Evolutionary conservation across 2,888 invertebrate species (phyloP).

Genomic region (Chrysolina haemoptera): DNA sequence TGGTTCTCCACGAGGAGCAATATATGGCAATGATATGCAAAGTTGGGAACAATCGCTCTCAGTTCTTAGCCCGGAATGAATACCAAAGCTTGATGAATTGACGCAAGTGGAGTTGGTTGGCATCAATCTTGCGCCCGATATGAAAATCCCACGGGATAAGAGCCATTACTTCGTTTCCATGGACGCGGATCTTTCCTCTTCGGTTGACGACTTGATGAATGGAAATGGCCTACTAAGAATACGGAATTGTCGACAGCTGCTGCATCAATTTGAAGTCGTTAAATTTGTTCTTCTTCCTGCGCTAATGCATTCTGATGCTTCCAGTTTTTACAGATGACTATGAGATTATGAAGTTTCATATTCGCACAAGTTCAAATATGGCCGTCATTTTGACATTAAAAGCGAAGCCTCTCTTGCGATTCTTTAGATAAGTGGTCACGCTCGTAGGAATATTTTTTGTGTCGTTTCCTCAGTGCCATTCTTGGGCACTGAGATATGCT

Average conservation of each 20-base stretch:
- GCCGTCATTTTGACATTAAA: too few species aligned
- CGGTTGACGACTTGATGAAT: constrained; percentile 14
- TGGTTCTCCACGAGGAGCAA: constrained; percentile 12
- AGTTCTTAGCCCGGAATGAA: constrained; percentile 1
- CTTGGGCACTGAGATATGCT: too few species aligned
- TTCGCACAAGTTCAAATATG: too few species aligned
- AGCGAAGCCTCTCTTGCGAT: too few species aligned
- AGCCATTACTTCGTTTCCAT: constrained; percentile 21
- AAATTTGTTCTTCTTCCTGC: not conserved
- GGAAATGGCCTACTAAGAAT: not conserved
- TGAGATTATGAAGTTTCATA: too few species aligned
- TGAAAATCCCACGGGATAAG: constrained; percentile 40
- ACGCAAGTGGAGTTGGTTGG: constrained; percentile 30
- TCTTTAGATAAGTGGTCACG: too few species aligned
- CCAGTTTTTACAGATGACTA: too few species aligned
- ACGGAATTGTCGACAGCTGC: constrained; percentile 10
- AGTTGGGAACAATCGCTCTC: constrained; percentile 10
- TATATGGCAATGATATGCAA: constrained; percentile 23
- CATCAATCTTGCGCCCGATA: constrained; percentile 40
- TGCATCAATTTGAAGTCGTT: not conserved
- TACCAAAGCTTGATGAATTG: constrained; percentile 24
- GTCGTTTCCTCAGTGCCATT: too few species aligned
- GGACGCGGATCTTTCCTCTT: constrained; percentile 13
- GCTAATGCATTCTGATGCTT: not conserved
- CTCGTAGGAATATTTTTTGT: too few species aligned